Percentiles rank a stretch among this genome's conserved stretches.
Evolutionary conservation across 2,888 invertebrate genomes (phyloP).

Genomic region (Perithous albicinctus): DNA sequence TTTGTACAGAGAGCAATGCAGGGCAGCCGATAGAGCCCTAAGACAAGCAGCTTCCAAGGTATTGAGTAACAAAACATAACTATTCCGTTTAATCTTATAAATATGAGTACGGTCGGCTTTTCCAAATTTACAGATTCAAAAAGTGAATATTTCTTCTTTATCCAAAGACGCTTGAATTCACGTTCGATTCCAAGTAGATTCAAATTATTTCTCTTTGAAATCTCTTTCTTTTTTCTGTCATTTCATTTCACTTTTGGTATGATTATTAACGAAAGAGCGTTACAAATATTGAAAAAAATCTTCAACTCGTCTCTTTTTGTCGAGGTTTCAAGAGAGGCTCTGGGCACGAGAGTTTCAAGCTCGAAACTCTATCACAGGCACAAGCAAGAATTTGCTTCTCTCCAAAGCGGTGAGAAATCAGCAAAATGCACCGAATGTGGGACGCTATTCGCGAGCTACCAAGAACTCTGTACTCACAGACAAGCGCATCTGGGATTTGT

Average conservation of each 20-base stretch:
- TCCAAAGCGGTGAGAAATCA: constrained; percentile 76
- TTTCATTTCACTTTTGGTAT: too few species aligned
- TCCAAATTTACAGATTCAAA: too few species aligned
- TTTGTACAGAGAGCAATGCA: constrained; percentile 82
- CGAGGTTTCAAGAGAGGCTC: constrained; percentile 78
- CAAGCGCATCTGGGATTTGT: constrained; percentile 77
- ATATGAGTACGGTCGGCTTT: too few species aligned
- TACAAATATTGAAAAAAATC: constrained; percentile 4
- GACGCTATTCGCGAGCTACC: constrained; percentile 77
- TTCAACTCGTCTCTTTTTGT: background rate
- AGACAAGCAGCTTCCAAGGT: constrained; percentile 82
- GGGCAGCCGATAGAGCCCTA: constrained; percentile 82
- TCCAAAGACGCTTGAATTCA: too few species aligned
- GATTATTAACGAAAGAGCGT: too few species aligned
- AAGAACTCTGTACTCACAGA: constrained; percentile 78
- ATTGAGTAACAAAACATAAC: constrained; percentile 10
- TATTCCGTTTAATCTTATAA: background rate
- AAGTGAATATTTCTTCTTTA: too few species aligned
- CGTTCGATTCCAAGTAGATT: too few species aligned
- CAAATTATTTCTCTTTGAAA: too few species aligned
- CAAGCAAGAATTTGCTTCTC: constrained; percentile 75
- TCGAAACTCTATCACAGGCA: constrained; percentile 78
- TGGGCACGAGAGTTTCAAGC: constrained; percentile 74
- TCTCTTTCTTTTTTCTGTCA: too few species aligned
- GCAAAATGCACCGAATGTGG: constrained; percentile 79